A percentile compares a stretch with the other conserved stretches of the same genome.
phyloP scores from a whole-genome alignment of 2,888 invertebrate species.

The Dascillus cervinus region DNA sequence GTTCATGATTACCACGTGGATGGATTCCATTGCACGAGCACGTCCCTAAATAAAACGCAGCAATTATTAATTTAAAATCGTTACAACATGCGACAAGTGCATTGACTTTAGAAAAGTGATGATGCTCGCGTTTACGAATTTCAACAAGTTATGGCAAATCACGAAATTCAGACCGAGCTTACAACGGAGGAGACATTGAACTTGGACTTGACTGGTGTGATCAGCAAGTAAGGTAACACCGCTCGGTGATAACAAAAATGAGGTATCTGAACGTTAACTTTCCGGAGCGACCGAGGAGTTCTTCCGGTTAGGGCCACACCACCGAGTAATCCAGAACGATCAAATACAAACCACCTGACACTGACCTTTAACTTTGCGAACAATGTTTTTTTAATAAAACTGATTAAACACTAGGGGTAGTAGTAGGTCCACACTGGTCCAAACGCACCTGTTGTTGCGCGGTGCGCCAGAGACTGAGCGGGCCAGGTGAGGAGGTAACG shows the following conservation, averaged over 20 bases:
- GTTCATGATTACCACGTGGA: slow-evolving; percentile 11
- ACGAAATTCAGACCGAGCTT: no score
- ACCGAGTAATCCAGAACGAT: background rate
- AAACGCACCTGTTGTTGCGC: slow-evolving; percentile 41
- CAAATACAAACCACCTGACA: background rate
- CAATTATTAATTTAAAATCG: slow-evolving; percentile 17
- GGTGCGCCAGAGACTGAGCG: slow-evolving; percentile 39
- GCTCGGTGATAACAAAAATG: background rate
- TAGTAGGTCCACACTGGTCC: slow-evolving; percentile 16
- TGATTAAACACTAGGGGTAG: slow-evolving; percentile 7
- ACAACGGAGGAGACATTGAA: slow-evolving; percentile 23
- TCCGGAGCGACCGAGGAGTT: background rate
- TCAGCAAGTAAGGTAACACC: background rate
- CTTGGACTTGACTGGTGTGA: slow-evolving; percentile 19
- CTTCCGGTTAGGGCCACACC: background rate
- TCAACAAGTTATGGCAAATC: background rate
- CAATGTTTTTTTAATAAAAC: background rate
- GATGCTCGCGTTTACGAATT: background rate
- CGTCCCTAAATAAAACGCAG: slow-evolving; percentile 14
- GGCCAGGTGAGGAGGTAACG: slow-evolving; percentile 41
- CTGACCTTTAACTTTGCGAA: background rate
- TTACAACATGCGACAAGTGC: slow-evolving; percentile 22
- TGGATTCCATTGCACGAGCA: slow-evolving; percentile 13
- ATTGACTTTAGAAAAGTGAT: slow-evolving; percentile 24
- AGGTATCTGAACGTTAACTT: background rate